phyloP scores from a whole-genome alignment of 2,113 vertebrate species.

The human region DNA sequence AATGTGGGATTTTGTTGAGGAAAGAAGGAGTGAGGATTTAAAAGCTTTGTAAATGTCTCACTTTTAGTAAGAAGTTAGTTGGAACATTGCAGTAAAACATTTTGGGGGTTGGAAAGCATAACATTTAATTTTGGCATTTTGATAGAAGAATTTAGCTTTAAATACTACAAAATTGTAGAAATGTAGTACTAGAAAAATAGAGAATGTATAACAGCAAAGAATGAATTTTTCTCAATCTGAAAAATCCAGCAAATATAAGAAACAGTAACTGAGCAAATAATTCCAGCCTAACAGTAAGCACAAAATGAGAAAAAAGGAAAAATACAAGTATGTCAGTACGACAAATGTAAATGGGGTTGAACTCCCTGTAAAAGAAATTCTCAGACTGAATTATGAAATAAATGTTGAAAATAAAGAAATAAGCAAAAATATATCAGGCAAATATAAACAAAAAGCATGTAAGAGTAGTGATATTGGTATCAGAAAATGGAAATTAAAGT shows the following conservation, averaged over 20 bases:
- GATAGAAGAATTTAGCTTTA: background rate
- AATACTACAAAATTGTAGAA: background rate
- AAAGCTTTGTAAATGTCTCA: background rate
- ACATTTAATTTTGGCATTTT: background rate
- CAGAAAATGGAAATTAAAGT: background rate
- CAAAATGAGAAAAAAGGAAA: background rate
- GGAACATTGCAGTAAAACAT: background rate
- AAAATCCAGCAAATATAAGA: background rate
- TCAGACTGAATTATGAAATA: background rate
- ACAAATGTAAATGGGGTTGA: background rate
- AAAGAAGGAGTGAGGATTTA: background rate
- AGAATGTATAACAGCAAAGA: background rate
- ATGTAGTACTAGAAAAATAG: background rate
- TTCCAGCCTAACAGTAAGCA: background rate
- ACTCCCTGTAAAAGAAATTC: background rate
- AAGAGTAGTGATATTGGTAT: background rate
- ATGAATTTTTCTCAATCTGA: background rate
- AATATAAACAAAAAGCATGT: background rate
- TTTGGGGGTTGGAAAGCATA: background rate
- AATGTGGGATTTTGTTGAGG: background rate
- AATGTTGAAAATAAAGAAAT: background rate
- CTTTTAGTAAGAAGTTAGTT: background rate
- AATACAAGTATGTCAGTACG: background rate
- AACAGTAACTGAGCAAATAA: background rate
- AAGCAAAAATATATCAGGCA: background rate